These are phyloP conservation scores for Centropus unirufus DNA, from an alignment of 2,113 vertebrate genomes.

Conservation along the genomic window DNA sequence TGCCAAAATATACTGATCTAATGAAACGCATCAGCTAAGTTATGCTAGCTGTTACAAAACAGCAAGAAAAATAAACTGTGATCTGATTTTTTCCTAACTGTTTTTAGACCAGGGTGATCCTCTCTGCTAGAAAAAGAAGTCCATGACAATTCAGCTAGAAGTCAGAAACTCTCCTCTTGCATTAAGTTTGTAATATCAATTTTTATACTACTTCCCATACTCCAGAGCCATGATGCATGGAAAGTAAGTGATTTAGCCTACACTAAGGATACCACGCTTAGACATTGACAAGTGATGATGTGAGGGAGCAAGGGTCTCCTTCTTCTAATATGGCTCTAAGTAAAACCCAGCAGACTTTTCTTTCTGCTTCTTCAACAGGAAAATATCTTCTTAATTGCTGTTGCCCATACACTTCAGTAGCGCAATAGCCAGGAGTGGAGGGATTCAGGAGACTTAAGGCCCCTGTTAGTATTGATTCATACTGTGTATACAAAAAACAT, in stretches of 20 bases:
- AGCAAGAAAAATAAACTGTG: not conserved
- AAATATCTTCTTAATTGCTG: not conserved
- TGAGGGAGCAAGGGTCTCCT: not conserved
- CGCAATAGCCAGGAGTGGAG: not conserved
- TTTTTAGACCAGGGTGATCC: not conserved
- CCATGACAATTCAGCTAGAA: not conserved
- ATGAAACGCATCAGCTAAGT: not conserved
- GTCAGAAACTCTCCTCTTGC: not conserved
- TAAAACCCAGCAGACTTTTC: constrained; percentile 21
- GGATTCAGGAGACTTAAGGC: not conserved
- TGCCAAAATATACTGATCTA: not conserved
- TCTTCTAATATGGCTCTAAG: not conserved
- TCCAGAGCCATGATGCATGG: not conserved
- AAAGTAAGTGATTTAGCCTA: not conserved
- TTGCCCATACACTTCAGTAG: not conserved
- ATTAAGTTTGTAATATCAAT: not conserved
- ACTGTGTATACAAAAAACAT: not conserved
- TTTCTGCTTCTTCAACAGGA: not conserved
- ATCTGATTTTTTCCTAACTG: not conserved
- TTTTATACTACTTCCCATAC: not conserved
- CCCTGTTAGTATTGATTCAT: not conserved
- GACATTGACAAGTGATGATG: not conserved
- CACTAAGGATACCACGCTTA: not conserved
- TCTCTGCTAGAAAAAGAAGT: not conserved
- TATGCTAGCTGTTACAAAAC: not conserved